These are phyloP conservation scores for Rhaphigaster nebulosa DNA, from an alignment of 2,888 invertebrate species.

Conservation along the genomic window DNA sequence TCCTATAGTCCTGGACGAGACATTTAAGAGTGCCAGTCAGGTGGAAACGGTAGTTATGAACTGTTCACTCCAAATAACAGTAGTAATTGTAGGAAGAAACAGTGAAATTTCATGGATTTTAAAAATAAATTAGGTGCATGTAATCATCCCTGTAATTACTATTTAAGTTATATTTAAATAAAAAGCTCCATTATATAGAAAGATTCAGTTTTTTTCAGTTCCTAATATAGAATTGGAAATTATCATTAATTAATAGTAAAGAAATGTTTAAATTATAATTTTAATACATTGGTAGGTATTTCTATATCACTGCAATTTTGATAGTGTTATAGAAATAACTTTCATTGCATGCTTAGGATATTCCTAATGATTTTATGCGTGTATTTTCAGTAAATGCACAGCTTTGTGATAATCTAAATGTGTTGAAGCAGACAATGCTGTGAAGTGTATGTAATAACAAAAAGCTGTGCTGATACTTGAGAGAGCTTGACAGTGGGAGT, in stretches of 20 bases:
- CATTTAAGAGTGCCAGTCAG: background rate
- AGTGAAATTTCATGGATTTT: too few species aligned
- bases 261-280: background rate
- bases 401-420: background rate
- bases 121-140: too few species aligned
- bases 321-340: background rate
- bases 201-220: too few species aligned
- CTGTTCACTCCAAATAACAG: background rate
- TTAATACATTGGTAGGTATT: background rate
- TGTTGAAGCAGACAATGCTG: background rate
- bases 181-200: too few species aligned
- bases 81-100: background rate
- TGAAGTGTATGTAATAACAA: background rate
- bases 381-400: too few species aligned
- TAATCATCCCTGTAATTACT: too few species aligned
- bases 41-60: background rate
- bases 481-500: background rate
- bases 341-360: background rate
- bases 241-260: background rate
- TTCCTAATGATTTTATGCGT: too few species aligned
- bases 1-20: background rate
- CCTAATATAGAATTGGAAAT: too few species aligned
- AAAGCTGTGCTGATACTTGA: constrained; percentile 32
- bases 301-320: background rate
- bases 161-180: too few species aligned